Evolutionary conservation across 2,113 vertebrate species (phyloP), one percentile per base, ranked within the genome.

Genomic region (Passer montanus): DNA sequence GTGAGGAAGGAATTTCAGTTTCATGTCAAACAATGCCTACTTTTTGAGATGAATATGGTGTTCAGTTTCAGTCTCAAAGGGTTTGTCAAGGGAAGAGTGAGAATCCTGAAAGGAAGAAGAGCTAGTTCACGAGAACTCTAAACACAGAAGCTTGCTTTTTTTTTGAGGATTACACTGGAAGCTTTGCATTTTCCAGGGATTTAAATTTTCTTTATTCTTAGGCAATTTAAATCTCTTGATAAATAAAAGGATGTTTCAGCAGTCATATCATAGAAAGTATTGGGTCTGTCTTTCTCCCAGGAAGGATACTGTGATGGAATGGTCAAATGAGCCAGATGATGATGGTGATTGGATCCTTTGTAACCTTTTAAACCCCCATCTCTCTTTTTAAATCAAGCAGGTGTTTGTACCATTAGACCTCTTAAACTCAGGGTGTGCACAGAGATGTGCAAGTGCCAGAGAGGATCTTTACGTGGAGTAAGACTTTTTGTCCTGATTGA

Each of bases 101-200:
- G 43, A 67, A 23, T 49, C 50, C 70, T 88, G 76, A 89, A 93
- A 90, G 39, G 52, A 93, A 90, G 91, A 94, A 83, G 39, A 91
- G 8, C n/a, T 67, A 68, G 21, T 44, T 95, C n/a, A 73, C 84
- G 43, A 93, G 69, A 96, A 87, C 78, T 82, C 28, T 84, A 87
- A 94, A 35, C 39, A 44, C 15, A 21, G 37, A 50, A 60, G 22
- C 31, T 49, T 75, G 21, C 5, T 21, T 62, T 78, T 64, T 50
- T 79, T 90, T 87, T 56, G 13, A 58, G 64, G 84, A 89, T 94
- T 92, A 96, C 53, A 33, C 41, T 72, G 58, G 31, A 96, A 93
- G 33, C 41, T 33, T 94, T 96, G 19, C 19, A 43, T 87, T 83
- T 95, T 92, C 62, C 20, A 87, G 24, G 33, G 43, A 20, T 90